A percentile compares a stretch with the other conserved stretches of the same genome.
Evolutionary conservation across 2,797 vertebrate species (phyloP).

Genomic region (Coregonus sp.): DNA sequence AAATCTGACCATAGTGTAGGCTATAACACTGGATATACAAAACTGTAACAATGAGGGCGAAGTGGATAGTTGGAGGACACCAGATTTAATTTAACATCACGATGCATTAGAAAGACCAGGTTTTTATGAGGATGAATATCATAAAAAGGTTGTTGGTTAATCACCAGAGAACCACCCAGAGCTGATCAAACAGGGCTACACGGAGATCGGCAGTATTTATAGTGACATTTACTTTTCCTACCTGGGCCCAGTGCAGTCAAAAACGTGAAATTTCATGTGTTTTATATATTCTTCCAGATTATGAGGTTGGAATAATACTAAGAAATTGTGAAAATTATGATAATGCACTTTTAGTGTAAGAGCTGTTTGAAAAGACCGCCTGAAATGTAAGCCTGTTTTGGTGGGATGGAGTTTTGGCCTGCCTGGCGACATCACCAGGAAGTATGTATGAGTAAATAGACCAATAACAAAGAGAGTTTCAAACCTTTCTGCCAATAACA

Average conservation of each 20-base stretch:
- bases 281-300: too few relatives aligned
- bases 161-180: constrained; percentile 38
- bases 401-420: too few relatives aligned
- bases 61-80: constrained; percentile 19
- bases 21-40: constrained; percentile 5
- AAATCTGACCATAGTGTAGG: constrained; percentile 27
- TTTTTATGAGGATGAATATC: constrained; percentile 46
- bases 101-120: constrained; percentile 61
- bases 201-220: constrained; percentile 38
- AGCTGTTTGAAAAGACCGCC: too few relatives aligned
- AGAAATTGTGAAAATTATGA: too few relatives aligned
- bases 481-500: too few relatives aligned
- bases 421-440: too few relatives aligned
- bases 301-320: too few relatives aligned
- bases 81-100: constrained; percentile 64
- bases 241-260: constrained; percentile 8
- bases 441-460: too few relatives aligned
- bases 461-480: too few relatives aligned
- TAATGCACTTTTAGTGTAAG: too few relatives aligned
- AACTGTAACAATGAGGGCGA: background rate
- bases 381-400: too few relatives aligned
- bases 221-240: constrained; percentile 39
- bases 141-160: constrained; percentile 50
- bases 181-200: background rate
- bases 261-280: too few relatives aligned